Evolutionary conservation across 1,140 invertebrate genomes (phyloP).

Genomic region (Aphelinus atriplicis): DNA sequence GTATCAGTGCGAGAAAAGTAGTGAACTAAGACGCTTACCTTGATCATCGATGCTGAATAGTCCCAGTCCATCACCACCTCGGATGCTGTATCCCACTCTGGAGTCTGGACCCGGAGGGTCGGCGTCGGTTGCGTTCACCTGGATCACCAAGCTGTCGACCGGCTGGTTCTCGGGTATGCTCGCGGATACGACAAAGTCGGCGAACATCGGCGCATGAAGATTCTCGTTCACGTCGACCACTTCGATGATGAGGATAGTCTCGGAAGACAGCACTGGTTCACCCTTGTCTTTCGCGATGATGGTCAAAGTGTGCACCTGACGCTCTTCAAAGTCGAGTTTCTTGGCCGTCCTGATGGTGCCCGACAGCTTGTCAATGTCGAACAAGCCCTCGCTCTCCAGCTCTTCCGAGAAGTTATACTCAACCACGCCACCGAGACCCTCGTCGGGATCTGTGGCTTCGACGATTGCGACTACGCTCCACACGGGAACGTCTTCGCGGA

Average conservation of each 20-base stretch:
- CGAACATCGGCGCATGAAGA: slow-evolving; percentile 83
- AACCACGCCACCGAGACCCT: slow-evolving; percentile 81
- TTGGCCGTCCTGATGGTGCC: slow-evolving; percentile 83
- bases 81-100: slow-evolving; percentile 85
- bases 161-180: slow-evolving; percentile 81
- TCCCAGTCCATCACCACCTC: slow-evolving; percentile 89
- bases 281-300: slow-evolving; percentile 85
- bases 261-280: slow-evolving; percentile 76
- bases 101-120: slow-evolving; percentile 83
- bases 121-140: slow-evolving; percentile 80
- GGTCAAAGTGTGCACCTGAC: slow-evolving; percentile 87
- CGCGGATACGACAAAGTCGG: slow-evolving; percentile 79
- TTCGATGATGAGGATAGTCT: slow-evolving; percentile 83
- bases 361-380: slow-evolving; percentile 83
- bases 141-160: slow-evolving; percentile 78
- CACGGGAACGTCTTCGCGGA: slow-evolving; percentile 89
- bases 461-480: slow-evolving; percentile 87
- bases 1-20: no score
- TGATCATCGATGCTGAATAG: slow-evolving; percentile 90
- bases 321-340: slow-evolving; percentile 85
- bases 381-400: slow-evolving; percentile 70
- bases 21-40: slow-evolving; percentile 71
- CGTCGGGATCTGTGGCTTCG: slow-evolving; percentile 87
- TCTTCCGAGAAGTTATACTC: slow-evolving; percentile 79
- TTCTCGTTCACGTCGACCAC: slow-evolving; percentile 96